phyloP scores from a whole-genome alignment of 2,888 invertebrate genomes.

The Thera obeliscata region DNA sequence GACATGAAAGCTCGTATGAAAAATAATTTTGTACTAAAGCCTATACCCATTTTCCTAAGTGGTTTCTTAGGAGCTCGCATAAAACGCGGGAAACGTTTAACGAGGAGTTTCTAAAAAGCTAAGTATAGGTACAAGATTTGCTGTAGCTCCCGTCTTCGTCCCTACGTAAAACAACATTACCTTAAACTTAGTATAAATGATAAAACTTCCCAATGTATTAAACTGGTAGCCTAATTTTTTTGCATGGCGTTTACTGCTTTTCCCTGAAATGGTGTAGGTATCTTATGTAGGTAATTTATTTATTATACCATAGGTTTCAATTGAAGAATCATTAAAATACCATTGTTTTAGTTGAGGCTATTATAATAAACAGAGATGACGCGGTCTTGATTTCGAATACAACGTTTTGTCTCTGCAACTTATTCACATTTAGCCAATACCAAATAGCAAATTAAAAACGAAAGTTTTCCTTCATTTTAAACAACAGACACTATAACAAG shows the following conservation, averaged over 20 bases:
- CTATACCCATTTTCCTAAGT: constrained; percentile 36
- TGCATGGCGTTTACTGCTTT: no score
- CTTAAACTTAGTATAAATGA: neutral
- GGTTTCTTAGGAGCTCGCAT: constrained; percentile 37
- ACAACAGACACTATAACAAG: neutral
- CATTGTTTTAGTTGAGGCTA: neutral
- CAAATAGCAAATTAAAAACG: no score
- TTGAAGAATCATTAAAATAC: constrained; percentile 13
- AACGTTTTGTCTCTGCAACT: neutral
- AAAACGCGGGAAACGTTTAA: constrained; percentile 38
- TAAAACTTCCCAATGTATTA: neutral
- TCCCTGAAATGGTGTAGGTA: no score
- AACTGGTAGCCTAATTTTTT: no score
- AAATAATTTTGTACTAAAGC: constrained; percentile 26
- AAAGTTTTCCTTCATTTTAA: neutral
- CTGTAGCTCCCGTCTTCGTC: neutral
- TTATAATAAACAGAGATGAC: neutral
- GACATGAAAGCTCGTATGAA: constrained; percentile 16
- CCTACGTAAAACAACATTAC: neutral
- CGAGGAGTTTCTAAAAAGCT: constrained; percentile 20
- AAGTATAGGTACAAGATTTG: neutral
- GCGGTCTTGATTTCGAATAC: neutral
- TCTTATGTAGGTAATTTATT: no score
- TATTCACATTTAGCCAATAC: neutral
- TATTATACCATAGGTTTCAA: neutral